Percentiles rank a stretch among this genome's conserved stretches.
phyloP scores from a whole-genome alignment of 2,113 vertebrate genomes.

The Condylura cristata region DNA sequence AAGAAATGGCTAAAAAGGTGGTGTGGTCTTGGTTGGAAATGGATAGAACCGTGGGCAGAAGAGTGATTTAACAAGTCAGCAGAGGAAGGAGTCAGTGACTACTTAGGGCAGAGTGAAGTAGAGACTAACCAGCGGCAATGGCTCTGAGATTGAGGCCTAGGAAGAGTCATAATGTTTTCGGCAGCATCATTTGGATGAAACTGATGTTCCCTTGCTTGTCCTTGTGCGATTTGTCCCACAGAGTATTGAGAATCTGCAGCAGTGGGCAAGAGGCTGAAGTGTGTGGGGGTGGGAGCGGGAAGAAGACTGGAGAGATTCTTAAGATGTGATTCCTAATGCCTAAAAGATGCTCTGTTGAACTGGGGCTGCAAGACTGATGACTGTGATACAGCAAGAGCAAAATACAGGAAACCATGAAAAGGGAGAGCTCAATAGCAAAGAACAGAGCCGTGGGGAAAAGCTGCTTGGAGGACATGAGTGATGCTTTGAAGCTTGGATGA shows the following conservation, averaged over 20 bases:
- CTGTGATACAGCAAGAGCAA: neutral
- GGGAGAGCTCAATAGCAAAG: neutral
- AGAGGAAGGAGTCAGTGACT: neutral
- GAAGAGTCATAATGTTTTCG: too few species aligned
- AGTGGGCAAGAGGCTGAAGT: neutral
- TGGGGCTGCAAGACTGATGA: neutral
- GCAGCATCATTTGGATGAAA: neutral
- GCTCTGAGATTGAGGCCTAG: neutral
- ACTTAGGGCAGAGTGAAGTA: neutral
- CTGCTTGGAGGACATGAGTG: neutral
- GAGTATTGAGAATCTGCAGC: neutral
- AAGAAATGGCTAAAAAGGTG: neutral
- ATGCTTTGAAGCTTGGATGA: neutral
- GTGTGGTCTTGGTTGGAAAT: neutral
- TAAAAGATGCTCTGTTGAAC: neutral
- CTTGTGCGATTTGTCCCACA: neutral
- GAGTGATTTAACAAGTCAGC: neutral
- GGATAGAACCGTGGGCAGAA: neutral
- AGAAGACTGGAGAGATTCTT: neutral
- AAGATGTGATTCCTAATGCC: neutral
- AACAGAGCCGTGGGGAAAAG: rapidly evolving
- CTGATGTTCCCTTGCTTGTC: neutral
- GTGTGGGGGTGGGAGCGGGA: neutral
- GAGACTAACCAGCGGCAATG: neutral
- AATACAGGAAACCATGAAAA: neutral